These are phyloP conservation scores for Pomatostomus ruficeps DNA, from an alignment of 2,113 vertebrate species.

Conservation along the genomic window DNA sequence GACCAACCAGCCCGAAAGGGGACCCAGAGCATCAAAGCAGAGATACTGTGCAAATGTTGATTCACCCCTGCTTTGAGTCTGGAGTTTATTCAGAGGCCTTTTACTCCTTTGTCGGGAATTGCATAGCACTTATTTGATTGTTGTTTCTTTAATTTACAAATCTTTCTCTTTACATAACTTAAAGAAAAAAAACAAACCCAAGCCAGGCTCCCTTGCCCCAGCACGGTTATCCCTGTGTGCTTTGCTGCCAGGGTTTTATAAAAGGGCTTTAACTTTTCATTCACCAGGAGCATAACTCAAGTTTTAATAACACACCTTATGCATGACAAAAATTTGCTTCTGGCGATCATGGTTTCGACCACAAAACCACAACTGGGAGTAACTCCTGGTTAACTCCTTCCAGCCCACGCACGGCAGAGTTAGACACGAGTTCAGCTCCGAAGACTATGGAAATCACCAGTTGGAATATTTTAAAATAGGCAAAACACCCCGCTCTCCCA, in stretches of 20 bases:
- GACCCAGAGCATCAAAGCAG: conserved; percentile 15
- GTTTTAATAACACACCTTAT: conserved; percentile 83
- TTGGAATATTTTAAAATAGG: conserved; percentile 10
- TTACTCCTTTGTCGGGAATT: background rate
- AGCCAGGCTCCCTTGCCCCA: background rate
- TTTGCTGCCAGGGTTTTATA: conserved; percentile 67
- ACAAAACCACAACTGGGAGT: conserved; percentile 80
- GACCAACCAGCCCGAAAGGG: background rate
- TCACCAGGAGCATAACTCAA: conserved; percentile 74
- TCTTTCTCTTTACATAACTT: conserved; percentile 35
- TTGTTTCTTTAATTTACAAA: conserved; percentile 52
- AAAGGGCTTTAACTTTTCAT: conserved; percentile 80
- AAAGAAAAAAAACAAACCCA: background rate
- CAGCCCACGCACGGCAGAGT: conserved; percentile 31
- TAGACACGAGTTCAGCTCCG: background rate
- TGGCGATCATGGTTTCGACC: conserved; percentile 85
- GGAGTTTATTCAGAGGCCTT: conserved; percentile 28
- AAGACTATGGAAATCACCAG: conserved; percentile 21
- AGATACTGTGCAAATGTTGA: conserved; percentile 10
- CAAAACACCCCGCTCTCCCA: background rate
- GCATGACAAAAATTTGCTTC: conserved; percentile 83
- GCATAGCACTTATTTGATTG: background rate
- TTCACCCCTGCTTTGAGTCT: conserved; percentile 39
- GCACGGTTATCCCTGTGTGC: conserved; percentile 23
- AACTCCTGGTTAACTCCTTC: conserved; percentile 78